Base-by-base conservation (phyloP, 2,888 invertebrate genomes). In the Lepeophtheirus nordmannii region DNA sequence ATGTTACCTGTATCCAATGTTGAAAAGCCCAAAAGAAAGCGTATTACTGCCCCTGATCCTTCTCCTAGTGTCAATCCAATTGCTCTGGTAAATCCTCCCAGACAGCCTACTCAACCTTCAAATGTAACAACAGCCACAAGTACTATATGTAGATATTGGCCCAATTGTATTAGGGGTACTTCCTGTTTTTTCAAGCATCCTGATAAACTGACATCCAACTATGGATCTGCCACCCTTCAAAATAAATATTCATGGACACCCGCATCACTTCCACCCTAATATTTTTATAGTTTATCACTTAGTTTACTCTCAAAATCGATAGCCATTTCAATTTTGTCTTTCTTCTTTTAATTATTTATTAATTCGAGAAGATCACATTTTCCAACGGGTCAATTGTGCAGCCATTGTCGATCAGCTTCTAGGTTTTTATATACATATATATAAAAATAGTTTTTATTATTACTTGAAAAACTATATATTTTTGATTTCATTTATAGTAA, bases 111-210 rank as follows among this genome's bases (percentile, higher is more conserved):
- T 23, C 11, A 17, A 30, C 30, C 22, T 11, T 30, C 37, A 17
- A 38, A 22, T 17, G 23, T 38, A 23, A 59, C 17, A 10, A 23
- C n/a, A 23, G 10, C 60, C 22, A 38, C n/a, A 14, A 22, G n/a
- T 23, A 17, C 58, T 10, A n/a, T 59, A 10, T 59, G 60, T 38
- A 59, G 37, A 30, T 59, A 12, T 59, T 59, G 60, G 60, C 60
- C 60, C 11, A 59, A 30, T 30, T 59, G 60, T 30, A 3, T 17
- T 3, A 20, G 60, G 37, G 60, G 60, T 30, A 10, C 22, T 10
- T 1, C 23, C 37, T 59, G 60, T 14, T 30, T 59, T 23, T 59
- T 23, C 37, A 30, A 30, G 12, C 60, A 59, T 23, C 60, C 60
- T 10, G 37, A 59, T 17, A 59, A 38, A 11, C 8, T 23, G 11